These are phyloP conservation scores for Psittacula echo DNA, from an alignment of 2,797 vertebrate genomes.

Conservation along the genomic window DNA sequence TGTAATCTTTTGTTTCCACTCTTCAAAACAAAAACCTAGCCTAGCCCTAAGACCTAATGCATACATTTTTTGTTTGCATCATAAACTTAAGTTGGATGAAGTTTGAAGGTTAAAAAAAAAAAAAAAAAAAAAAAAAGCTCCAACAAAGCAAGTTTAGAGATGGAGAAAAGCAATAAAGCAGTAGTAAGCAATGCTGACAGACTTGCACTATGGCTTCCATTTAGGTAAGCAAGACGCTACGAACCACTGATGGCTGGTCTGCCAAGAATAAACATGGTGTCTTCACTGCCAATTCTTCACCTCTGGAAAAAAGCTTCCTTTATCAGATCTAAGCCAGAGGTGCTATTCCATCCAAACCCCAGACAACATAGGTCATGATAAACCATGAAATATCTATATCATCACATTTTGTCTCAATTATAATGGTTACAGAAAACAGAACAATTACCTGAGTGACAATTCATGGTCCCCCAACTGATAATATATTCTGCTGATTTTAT, in stretches of 20 bases:
- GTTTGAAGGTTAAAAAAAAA: background rate
- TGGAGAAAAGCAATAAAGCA: background rate
- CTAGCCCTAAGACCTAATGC: background rate
- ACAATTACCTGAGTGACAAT: slow-evolving; percentile 92
- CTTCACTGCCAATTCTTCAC: background rate
- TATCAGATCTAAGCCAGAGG: background rate
- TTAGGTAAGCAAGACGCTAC: background rate
- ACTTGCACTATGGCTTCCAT: background rate
- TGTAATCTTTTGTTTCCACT: background rate
- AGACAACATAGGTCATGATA: background rate
- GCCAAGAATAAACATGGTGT: background rate
- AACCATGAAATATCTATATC: too few relatives aligned
- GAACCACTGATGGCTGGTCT: background rate
- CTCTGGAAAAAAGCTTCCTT: background rate
- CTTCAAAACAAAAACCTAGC: background rate
- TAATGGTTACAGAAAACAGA: background rate
- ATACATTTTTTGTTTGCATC: background rate
- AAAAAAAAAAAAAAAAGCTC: background rate
- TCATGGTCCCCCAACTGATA: slow-evolving; percentile 95
- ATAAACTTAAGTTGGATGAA: background rate
- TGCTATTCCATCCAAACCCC: background rate
- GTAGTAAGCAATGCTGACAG: background rate
- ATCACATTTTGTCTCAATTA: background rate
- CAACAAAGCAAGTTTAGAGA: background rate
- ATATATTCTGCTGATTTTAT: slow-evolving; percentile 95